Evolutionary conservation across 1,140 invertebrate species (phyloP).

Genomic region (Drosophila erecta): DNA sequence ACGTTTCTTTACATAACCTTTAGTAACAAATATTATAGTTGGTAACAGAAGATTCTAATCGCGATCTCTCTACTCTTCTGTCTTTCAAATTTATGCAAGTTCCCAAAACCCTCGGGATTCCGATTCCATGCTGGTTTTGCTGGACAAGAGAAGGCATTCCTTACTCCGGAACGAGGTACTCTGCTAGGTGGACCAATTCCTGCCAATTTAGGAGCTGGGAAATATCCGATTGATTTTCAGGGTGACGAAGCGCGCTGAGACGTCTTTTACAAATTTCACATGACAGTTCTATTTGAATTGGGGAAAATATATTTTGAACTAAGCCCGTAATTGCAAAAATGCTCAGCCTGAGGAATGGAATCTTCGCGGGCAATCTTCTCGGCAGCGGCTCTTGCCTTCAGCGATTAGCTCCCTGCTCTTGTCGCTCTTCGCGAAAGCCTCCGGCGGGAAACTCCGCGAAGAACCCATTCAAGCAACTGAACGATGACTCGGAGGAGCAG

Average conservation of each 20-base stretch:
- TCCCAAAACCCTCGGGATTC: not conserved
- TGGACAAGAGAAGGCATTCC: not conserved
- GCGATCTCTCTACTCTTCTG: no score
- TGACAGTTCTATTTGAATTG: constrained; percentile 21
- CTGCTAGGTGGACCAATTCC: constrained; percentile 1
- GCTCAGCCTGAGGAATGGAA: constrained; percentile 16
- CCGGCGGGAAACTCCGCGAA: not conserved
- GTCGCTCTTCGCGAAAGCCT: constrained; percentile 16
- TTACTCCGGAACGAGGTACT: no score
- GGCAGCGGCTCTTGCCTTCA: constrained; percentile 10
- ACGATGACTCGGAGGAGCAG: not conserved
- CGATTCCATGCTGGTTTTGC: not conserved
- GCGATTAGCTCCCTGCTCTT: constrained; percentile 4
- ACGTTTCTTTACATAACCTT: no score
- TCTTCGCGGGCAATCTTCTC: constrained; percentile 18
- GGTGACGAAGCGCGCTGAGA: no score
- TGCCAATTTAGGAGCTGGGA: not conserved
- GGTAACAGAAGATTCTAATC: no score
- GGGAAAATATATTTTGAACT: constrained; percentile 16
- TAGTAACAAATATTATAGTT: no score
- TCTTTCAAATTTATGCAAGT: constrained; percentile 1
- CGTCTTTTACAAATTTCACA: constrained; percentile 7
- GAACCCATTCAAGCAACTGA: constrained; percentile 2
- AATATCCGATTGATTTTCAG: no score
- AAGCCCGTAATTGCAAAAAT: not conserved